These are phyloP conservation scores for Macrobrachium nipponense DNA, from an alignment of 1,140 invertebrate species.

Conservation along the genomic window DNA sequence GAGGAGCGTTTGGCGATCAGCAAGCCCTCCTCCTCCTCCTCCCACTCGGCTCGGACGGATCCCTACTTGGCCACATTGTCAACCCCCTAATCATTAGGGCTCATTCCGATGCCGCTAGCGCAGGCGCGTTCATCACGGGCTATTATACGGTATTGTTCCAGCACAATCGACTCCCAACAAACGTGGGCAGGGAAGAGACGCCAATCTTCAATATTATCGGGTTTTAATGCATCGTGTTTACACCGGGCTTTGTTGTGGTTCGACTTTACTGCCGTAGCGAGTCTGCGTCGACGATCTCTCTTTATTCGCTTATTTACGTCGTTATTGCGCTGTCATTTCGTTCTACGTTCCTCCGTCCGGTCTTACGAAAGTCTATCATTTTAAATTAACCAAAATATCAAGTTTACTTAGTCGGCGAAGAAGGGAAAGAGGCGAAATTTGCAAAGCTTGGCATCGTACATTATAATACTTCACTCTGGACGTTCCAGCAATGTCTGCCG, in stretches of 20 bases:
- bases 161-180: not conserved
- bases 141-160: slow-evolving; percentile 1
- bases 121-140: not conserved
- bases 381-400: no score
- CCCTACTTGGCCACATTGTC: slow-evolving; percentile 1
- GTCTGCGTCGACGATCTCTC: no score
- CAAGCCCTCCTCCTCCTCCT: no score
- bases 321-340: not conserved
- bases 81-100: not conserved
- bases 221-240: slow-evolving; percentile 28
- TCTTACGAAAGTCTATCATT: no score
- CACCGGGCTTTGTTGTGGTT: not conserved
- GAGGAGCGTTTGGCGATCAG: no score
- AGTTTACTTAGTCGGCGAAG: no score
- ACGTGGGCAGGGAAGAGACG: slow-evolving; percentile 1
- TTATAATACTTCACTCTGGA: no score
- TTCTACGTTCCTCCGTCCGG: no score
- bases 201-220: slow-evolving; percentile 19
- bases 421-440: no score
- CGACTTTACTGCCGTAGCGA: not conserved
- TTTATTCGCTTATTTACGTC: not conserved
- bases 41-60: not conserved
- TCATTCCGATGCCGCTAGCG: not conserved
- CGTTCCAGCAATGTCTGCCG: no score
- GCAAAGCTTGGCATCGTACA: no score